Conservation (phyloP, 1,140 invertebrate genomes). For the Drosophila pseudoobscura region DNA sequence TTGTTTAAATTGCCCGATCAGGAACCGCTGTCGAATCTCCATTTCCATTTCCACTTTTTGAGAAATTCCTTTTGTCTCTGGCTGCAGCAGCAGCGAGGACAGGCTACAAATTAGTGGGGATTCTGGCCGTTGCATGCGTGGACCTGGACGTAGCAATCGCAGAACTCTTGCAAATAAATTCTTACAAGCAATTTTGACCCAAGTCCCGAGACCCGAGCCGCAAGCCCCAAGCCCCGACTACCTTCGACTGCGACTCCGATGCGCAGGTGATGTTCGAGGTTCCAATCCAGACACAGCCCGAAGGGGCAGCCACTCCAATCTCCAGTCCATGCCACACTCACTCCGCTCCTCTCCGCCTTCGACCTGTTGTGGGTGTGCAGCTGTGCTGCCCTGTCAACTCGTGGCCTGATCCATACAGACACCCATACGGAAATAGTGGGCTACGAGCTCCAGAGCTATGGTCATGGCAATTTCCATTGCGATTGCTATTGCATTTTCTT, state of each 20-base stretch:
- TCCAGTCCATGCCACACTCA: background rate
- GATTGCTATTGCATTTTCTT: slow-evolving; percentile 61
- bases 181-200: slow-evolving; percentile 58
- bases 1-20: slow-evolving; percentile 56
- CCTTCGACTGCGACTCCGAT: slow-evolving; percentile 35
- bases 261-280: slow-evolving; percentile 57
- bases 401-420: slow-evolving; percentile 38
- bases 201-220: background rate
- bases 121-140: slow-evolving; percentile 2
- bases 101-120: slow-evolving; percentile 63
- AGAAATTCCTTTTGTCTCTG: slow-evolving; percentile 58
- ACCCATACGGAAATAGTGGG: slow-evolving; percentile 48
- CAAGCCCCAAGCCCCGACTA: background rate
- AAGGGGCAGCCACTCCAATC: slow-evolving; percentile 30
- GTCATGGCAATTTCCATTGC: slow-evolving; percentile 15
- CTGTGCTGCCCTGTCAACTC: slow-evolving; percentile 44
- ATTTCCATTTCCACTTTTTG: slow-evolving; percentile 52
- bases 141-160: slow-evolving; percentile 28
- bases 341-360: background rate
- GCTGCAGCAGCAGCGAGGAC: slow-evolving; percentile 10
- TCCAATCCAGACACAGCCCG: slow-evolving; percentile 9
- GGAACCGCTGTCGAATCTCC: slow-evolving; percentile 46
- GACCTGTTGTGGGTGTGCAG: slow-evolving; percentile 56
- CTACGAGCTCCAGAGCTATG: slow-evolving; percentile 20
- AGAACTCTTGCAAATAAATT: slow-evolving; percentile 69